These are phyloP conservation scores for Lucinisca nassula DNA, from an alignment of 2,888 invertebrate species.

Conservation along the genomic window DNA sequence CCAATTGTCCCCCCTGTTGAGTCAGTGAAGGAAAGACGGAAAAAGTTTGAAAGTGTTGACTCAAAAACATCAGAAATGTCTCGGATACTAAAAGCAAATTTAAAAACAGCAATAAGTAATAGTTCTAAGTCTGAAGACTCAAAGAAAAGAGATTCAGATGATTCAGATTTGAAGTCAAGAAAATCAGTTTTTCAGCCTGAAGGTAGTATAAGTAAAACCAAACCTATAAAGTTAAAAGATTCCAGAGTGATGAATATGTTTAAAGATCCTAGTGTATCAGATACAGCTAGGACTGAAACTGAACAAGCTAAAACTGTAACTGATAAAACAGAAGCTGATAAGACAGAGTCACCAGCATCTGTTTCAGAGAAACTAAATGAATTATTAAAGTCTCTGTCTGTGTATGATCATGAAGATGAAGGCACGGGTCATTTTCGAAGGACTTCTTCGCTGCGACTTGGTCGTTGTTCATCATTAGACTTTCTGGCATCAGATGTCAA, in stretches of 20 bases:
- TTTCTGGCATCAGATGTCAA: conserved; percentile 43
- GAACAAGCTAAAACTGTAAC: not conserved
- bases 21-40: conserved; percentile 66
- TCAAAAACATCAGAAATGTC: not conserved
- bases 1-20: conserved; percentile 80
- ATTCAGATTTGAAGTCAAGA: not conserved
- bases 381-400: conserved; percentile 79
- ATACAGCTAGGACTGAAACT: not conserved
- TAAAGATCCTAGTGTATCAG: not conserved
- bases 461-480: conserved; percentile 63
- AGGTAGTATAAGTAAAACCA: not conserved
- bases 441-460: conserved; percentile 72
- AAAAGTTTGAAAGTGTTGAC: conserved; percentile 52
- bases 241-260: not conserved
- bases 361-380: conserved; percentile 82
- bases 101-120: not conserved
- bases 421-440: conserved; percentile 63
- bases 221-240: not conserved
- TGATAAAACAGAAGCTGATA: not conserved
- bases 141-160: not conserved
- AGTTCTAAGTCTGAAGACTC: not conserved
- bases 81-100: not conserved
- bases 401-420: conserved; percentile 62
- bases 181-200: not conserved
- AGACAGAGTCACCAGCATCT: conserved; percentile 78